phyloP scores from a whole-genome alignment of 2,797 vertebrate genomes.

The Acanthis flammea region DNA sequence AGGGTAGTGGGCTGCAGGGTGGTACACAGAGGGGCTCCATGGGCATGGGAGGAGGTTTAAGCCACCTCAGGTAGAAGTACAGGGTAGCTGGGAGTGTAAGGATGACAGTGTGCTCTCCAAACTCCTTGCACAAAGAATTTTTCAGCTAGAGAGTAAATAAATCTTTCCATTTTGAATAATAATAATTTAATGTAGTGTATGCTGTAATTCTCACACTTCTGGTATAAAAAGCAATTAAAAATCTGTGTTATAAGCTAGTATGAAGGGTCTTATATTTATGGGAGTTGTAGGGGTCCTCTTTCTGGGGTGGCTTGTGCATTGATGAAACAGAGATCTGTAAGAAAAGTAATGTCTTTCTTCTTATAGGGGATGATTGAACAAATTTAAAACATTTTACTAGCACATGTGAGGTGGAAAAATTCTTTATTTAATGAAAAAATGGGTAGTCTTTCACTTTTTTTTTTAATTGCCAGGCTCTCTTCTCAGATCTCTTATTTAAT shows the following conservation, averaged over 20 bases:
- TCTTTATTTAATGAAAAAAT: neutral
- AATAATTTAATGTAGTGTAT: neutral
- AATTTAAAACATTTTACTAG: neutral
- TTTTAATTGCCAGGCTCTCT: neutral
- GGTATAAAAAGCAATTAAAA: neutral
- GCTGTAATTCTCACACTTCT: neutral
- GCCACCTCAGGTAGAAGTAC: neutral
- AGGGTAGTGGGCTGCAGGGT: neutral
- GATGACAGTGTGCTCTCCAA: neutral
- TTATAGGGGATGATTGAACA: neutral
- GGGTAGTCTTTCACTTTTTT: neutral
- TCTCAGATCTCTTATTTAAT: neutral
- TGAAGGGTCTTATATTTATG: neutral
- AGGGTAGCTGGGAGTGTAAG: neutral
- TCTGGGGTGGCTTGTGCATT: neutral
- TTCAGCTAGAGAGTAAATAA: neutral
- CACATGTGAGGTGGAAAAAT: neutral
- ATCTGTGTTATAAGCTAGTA: neutral
- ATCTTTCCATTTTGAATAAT: neutral
- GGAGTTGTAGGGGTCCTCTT: neutral
- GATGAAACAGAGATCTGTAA: neutral
- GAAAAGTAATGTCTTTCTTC: neutral
- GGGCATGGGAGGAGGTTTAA: neutral
- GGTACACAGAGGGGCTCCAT: accelerated
- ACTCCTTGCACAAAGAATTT: neutral